These are phyloP conservation scores for Metaphire vulgaris DNA, from an alignment of 1,140 invertebrate genomes.

Conservation along the genomic window DNA sequence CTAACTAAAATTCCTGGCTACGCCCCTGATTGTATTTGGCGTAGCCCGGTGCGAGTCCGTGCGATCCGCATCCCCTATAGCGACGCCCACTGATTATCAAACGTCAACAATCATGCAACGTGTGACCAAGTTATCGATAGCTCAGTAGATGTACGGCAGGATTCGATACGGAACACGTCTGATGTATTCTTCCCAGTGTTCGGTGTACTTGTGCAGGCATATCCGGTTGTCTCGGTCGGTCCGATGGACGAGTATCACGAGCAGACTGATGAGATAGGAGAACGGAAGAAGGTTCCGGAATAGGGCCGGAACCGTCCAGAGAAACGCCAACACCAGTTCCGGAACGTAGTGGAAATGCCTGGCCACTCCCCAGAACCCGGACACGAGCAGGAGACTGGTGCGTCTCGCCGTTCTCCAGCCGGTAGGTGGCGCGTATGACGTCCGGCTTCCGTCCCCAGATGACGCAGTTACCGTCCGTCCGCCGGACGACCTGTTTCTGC, in stretches of 20 bases:
- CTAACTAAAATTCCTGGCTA: too few relatives aligned
- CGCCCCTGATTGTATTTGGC: too few relatives aligned
- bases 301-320: conserved; percentile 54
- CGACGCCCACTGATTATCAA: too few relatives aligned
- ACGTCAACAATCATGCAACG: too few relatives aligned
- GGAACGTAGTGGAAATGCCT: conserved; percentile 61
- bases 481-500: conserved; percentile 55
- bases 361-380: conserved; percentile 60
- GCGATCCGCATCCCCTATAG: too few relatives aligned
- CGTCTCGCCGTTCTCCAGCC: conserved; percentile 31
- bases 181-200: conserved; percentile 57
- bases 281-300: conserved; percentile 55
- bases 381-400: conserved; percentile 53
- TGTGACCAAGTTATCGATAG: too few relatives aligned
- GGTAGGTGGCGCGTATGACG: conserved; percentile 53
- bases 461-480: conserved; percentile 50
- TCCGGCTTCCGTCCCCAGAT: conserved; percentile 56
- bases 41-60: too few relatives aligned
- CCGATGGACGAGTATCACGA: conserved; percentile 56
- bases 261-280: conserved; percentile 56
- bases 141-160: conserved; percentile 57
- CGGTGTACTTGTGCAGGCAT: conserved; percentile 58
- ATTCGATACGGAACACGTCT: conserved; percentile 56
- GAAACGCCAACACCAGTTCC: conserved; percentile 56
- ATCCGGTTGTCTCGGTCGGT: conserved; percentile 58